Conservation (phyloP, 2,797 vertebrate species). For the Sebastes miniatus region DNA sequence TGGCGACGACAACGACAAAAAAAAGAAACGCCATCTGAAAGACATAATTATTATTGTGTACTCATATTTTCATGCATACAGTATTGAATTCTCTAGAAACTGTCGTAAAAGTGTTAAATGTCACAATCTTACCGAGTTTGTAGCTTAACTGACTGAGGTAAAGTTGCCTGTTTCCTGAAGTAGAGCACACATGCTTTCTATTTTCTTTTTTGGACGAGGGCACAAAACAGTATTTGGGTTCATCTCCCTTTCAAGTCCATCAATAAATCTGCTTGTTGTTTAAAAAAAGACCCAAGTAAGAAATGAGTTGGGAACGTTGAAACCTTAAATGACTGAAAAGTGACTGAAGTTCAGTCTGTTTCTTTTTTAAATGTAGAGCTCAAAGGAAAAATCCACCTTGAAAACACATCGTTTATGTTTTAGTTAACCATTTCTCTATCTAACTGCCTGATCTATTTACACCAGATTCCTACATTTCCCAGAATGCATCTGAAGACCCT, state of each 20-base stretch:
- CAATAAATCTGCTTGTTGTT: not conserved
- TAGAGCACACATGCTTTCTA: constrained; percentile 32
- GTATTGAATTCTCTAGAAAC: constrained; percentile 33
- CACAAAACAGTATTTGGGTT: constrained; percentile 27
- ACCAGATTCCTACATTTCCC: not conserved
- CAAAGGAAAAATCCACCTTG: constrained; percentile 31
- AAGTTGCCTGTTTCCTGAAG: constrained; percentile 76
- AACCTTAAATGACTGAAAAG: not conserved
- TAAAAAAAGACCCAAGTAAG: not conserved
- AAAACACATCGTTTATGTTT: not conserved
- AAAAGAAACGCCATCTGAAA: constrained; percentile 28
- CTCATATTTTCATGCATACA: constrained; percentile 61
- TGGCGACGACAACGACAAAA: constrained; percentile 27
- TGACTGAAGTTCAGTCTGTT: not conserved
- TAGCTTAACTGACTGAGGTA: constrained; percentile 76
- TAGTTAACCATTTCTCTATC: not conserved
- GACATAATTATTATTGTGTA: constrained; percentile 30
- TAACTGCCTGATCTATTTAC: too few species aligned
- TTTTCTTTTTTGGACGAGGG: constrained; percentile 22
- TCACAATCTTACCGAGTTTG: constrained; percentile 53
- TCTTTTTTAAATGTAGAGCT: not conserved
- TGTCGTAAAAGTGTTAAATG: constrained; percentile 45
- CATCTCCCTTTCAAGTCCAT: constrained; percentile 8
- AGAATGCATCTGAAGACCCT: constrained; percentile 1
- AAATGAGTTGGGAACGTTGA: not conserved